These are phyloP conservation scores for Odontomyia ornata DNA, from an alignment of 2,888 invertebrate genomes.

Conservation along the genomic window DNA sequence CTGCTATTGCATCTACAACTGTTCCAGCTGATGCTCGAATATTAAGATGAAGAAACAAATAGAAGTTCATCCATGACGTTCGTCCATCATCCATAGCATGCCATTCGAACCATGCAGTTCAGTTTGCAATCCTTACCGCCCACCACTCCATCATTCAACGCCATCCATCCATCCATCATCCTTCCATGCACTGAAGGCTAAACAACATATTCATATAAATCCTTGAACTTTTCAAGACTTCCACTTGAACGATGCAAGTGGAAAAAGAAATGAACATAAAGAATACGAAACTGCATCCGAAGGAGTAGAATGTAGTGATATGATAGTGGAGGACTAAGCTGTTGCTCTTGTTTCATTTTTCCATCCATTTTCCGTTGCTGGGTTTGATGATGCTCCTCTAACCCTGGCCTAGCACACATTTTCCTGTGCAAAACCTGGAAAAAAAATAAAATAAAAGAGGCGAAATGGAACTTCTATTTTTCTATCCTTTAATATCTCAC, in stretches of 20 bases:
- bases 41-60: constrained; percentile 19
- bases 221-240: constrained; percentile 41
- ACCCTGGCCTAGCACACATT: constrained; percentile 28
- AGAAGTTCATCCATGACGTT: constrained; percentile 12
- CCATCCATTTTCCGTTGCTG: not conserved
- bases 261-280: constrained; percentile 13
- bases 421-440: too few relatives aligned
- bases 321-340: constrained; percentile 24
- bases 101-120: not conserved
- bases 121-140: not conserved
- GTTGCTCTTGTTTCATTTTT: constrained; percentile 32
- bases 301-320: not conserved
- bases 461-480: not conserved
- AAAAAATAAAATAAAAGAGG: too few relatives aligned
- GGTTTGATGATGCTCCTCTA: not conserved
- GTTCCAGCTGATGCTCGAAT: not conserved
- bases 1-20: not conserved
- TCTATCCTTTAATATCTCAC: not conserved
- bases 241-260: constrained; percentile 31
- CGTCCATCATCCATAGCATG: not conserved
- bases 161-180: constrained; percentile 34
- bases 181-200: constrained; percentile 32
- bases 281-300: not conserved
- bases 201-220: constrained; percentile 35
- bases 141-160: not conserved